These are phyloP conservation scores for Melospiza melodia DNA, from an alignment of 2,113 vertebrate species.

Conservation along the genomic window DNA sequence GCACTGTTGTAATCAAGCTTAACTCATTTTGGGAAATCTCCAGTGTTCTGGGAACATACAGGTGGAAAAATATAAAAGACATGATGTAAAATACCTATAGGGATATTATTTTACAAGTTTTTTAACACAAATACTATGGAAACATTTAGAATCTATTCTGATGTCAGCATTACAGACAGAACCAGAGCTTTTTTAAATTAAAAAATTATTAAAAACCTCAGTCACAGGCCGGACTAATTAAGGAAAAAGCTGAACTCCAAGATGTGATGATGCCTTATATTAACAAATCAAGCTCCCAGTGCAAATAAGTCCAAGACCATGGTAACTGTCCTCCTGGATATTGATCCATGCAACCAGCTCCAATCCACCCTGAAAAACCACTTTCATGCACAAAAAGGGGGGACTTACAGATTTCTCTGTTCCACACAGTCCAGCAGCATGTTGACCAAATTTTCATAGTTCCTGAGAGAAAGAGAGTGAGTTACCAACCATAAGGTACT, in stretches of 20 bases:
- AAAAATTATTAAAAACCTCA: neutral
- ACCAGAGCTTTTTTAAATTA: neutral
- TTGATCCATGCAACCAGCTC: neutral
- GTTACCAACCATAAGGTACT: neutral
- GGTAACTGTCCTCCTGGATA: neutral
- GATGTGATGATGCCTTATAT: neutral
- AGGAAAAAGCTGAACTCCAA: neutral
- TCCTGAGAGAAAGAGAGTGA: slow-evolving; percentile 69
- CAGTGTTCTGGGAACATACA: neutral
- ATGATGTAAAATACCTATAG: neutral
- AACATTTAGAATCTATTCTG: neutral
- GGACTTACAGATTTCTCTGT: slow-evolving; percentile 92
- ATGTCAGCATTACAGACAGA: neutral
- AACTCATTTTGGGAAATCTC: neutral
- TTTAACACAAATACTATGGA: neutral
- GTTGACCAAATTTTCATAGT: slow-evolving; percentile 88
- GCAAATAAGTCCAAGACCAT: neutral
- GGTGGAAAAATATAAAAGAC: neutral
- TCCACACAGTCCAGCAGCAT: slow-evolving; percentile 85
- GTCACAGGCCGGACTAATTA: neutral
- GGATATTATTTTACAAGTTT: neutral
- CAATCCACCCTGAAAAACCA: rapidly evolving
- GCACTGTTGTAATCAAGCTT: neutral
- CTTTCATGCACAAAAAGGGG: neutral
- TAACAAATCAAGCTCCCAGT: neutral